These are phyloP conservation scores for Sericinus montela DNA, from an alignment of 2,888 invertebrate species.

Conservation along the genomic window DNA sequence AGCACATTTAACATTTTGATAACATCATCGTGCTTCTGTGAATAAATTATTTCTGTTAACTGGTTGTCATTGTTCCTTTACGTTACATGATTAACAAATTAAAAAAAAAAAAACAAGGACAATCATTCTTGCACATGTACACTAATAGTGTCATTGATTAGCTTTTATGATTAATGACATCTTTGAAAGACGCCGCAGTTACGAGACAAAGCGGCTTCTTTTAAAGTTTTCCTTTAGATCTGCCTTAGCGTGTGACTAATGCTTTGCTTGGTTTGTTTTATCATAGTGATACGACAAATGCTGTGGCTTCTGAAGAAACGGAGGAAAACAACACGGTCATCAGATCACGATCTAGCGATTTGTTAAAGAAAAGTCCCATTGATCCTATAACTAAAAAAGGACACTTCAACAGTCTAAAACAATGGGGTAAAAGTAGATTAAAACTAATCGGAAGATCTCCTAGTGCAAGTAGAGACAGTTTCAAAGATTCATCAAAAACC, in stretches of 20 bases:
- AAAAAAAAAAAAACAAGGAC: conserved; percentile 48
- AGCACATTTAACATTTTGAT: conserved; percentile 70
- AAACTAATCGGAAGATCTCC: conserved; percentile 84
- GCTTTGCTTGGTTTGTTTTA: conserved; percentile 80
- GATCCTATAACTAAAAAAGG: conserved; percentile 78
- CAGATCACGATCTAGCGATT: conserved; percentile 87
- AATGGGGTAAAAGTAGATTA: conserved; percentile 90
- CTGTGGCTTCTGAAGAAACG: conserved; percentile 73
- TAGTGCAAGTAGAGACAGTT: conserved; percentile 76
- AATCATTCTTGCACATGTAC: conserved; percentile 70
- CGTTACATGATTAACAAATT: conserved; percentile 29
- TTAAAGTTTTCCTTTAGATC: conserved; percentile 54
- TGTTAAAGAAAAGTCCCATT: conserved; percentile 83
- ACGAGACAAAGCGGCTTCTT: conserved; percentile 66
- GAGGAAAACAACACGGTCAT: conserved; percentile 76
- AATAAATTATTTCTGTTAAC: conserved; percentile 62
- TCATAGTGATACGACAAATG: conserved; percentile 75
- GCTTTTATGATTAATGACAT: conserved; percentile 68
- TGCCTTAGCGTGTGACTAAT: conserved; percentile 79
- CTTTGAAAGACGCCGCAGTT: conserved; percentile 60
- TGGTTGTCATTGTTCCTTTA: conserved; percentile 63
- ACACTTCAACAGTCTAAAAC: conserved; percentile 89
- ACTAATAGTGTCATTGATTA: conserved; percentile 76
- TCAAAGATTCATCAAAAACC: conserved; percentile 56
- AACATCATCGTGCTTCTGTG: conserved; percentile 72